These are phyloP conservation scores for Ptychochromis oligacanthus DNA, from an alignment of 2,113 vertebrate species.

Conservation along the genomic window DNA sequence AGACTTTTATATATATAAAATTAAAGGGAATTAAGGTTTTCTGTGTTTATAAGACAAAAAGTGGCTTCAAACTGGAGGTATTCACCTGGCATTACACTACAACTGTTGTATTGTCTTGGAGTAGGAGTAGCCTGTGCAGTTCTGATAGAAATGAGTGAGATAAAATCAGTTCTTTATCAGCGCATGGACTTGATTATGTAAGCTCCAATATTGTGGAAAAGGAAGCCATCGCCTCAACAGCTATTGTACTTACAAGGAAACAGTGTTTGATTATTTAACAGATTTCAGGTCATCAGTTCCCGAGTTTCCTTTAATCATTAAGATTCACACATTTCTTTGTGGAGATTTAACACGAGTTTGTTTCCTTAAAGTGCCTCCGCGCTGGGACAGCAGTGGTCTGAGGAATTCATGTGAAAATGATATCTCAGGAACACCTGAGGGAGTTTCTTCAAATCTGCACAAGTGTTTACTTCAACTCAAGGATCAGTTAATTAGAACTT, in stretches of 20 bases:
- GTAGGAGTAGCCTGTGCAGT: slow-evolving; percentile 37
- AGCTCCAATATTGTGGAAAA: slow-evolving; percentile 29
- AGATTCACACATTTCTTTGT: background rate
- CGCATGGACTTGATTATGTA: background rate
- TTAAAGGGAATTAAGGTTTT: background rate
- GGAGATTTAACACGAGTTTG: background rate
- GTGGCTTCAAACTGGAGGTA: background rate
- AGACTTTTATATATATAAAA: background rate
- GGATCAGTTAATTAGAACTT: background rate
- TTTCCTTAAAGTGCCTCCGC: background rate
- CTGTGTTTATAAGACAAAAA: background rate
- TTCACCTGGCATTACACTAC: background rate
- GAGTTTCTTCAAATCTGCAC: background rate
- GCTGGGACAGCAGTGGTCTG: background rate
- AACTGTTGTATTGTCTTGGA: background rate
- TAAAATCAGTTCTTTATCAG: slow-evolving; percentile 26
- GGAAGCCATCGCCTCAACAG: slow-evolving; percentile 37
- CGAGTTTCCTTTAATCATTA: background rate
- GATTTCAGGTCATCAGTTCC: slow-evolving; percentile 31
- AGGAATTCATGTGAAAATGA: background rate
- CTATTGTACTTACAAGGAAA: slow-evolving; percentile 62
- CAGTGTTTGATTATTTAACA: background rate
- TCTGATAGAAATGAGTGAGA: slow-evolving; percentile 35
- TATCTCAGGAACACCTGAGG: background rate
- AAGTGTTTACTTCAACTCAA: too few species aligned